Percentiles rank a stretch among this genome's conserved stretches.
Conservation (phyloP, 2,113 vertebrate species). For the Hypocryptadius cinnamomeus region DNA sequence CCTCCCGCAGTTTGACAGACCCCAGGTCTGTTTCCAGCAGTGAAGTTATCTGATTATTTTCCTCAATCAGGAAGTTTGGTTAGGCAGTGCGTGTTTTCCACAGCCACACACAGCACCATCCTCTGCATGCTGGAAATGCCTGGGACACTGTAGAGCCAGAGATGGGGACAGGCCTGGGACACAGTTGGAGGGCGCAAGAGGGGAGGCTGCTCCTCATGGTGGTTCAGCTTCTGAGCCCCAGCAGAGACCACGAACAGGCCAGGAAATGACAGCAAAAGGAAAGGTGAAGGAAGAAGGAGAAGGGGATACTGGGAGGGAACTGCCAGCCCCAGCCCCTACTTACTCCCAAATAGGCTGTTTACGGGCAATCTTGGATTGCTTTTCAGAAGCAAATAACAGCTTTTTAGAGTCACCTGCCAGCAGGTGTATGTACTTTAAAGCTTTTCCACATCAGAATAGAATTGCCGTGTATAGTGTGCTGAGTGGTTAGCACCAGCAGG, state of each 20-base stretch:
- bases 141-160: neutral
- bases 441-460: neutral
- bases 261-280: neutral
- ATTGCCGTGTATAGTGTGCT: neutral
- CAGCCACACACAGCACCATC: neutral
- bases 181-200: neutral
- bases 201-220: accelerated
- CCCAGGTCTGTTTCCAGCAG: neutral
- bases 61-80: neutral
- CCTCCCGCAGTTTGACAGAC: neutral
- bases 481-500: neutral
- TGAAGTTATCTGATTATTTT: neutral
- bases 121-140: neutral
- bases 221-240: neutral
- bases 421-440: neutral
- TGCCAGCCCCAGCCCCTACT: neutral
- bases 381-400: neutral
- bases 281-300: neutral
- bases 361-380: neutral
- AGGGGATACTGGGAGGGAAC: neutral
- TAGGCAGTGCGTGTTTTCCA: neutral
- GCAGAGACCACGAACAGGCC: neutral
- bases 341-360: neutral
- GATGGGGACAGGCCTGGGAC: neutral
- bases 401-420: neutral